phyloP scores from a whole-genome alignment of 2,797 vertebrate genomes.

The Pteronotus mesoamericanus region DNA sequence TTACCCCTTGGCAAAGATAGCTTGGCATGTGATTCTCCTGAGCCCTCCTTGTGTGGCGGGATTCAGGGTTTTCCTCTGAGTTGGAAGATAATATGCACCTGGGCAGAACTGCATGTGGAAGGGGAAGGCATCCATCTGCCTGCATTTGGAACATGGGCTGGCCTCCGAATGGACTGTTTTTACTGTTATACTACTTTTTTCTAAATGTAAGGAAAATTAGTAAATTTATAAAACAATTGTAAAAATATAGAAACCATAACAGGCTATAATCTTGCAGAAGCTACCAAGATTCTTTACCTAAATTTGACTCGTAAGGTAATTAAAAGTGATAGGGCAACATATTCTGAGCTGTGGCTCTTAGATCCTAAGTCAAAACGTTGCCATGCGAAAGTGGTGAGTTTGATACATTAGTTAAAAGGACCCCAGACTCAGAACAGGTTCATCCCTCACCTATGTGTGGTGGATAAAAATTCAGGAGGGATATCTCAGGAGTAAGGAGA shows the following conservation, averaged over 20 bases:
- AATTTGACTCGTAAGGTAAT: neutral
- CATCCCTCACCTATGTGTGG: no score
- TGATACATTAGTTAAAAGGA: neutral
- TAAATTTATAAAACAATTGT: neutral
- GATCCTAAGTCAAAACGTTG: neutral
- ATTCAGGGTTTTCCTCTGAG: neutral
- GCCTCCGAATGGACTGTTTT: neutral
- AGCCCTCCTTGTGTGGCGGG: neutral
- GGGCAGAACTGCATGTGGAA: neutral
- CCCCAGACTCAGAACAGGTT: no score
- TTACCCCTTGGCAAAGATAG: neutral
- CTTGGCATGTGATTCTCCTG: neutral
- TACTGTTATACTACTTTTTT: neutral
- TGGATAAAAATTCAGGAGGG: no score
- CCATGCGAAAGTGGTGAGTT: neutral
- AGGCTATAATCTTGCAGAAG: neutral
- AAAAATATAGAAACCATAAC: neutral
- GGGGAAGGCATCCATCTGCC: neutral
- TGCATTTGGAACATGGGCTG: neutral
- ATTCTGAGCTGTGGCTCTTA: neutral
- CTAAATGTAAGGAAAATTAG: neutral
- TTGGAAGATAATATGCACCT: neutral
- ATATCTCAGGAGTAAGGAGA: no score
- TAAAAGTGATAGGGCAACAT: neutral
- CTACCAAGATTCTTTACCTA: neutral